Conservation (phyloP, 2,113 vertebrate genomes). For the Alces alces region DNA sequence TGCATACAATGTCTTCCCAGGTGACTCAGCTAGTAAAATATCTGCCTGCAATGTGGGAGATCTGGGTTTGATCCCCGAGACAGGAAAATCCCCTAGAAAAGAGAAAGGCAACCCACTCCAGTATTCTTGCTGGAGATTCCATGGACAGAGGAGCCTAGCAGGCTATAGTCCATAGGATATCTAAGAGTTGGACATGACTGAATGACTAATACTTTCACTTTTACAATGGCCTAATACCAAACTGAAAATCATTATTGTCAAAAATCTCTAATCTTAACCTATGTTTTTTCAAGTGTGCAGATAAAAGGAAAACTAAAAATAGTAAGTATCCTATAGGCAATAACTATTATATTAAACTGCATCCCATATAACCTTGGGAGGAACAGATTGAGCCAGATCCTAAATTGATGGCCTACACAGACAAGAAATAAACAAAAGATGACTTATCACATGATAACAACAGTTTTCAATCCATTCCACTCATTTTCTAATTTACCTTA, state of each 20-base stretch:
- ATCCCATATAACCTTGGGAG: not conserved
- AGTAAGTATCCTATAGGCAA: not conserved
- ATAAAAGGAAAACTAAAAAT: not conserved
- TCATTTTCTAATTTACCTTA: not conserved
- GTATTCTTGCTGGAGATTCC: not conserved
- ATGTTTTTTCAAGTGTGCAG: not conserved
- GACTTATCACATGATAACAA: not conserved
- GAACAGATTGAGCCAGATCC: not conserved
- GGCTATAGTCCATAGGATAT: not conserved
- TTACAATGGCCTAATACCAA: not conserved
- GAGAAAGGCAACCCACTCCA: not conserved
- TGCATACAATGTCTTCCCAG: not conserved
- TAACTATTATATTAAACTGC: not conserved
- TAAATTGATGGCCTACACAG: not conserved
- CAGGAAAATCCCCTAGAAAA: not conserved
- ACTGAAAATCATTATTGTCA: not conserved
- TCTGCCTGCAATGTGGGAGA: not conserved
- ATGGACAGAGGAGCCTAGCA: not conserved
- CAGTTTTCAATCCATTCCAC: not conserved
- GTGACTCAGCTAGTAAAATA: not conserved
- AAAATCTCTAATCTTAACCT: not conserved
- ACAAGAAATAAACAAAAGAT: not conserved
- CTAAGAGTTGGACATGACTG: not conserved
- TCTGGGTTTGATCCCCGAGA: not conserved
- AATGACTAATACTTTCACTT: not conserved